Conservation (phyloP, 92 coral and sea anemone species). For the Umimayanthus chanpuru region DNA sequence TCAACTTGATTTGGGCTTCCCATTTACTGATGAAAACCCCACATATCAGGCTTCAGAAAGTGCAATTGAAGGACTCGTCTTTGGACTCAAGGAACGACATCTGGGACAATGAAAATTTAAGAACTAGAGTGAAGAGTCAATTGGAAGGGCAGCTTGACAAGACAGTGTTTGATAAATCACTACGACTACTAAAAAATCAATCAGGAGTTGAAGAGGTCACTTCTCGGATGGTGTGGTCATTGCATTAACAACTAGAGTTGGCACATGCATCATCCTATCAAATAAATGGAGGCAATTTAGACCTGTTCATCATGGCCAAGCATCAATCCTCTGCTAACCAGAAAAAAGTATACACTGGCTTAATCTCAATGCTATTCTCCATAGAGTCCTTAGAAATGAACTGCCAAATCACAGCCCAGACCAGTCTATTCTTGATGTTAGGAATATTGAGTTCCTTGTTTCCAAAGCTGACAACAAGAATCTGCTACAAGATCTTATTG, state of each 20-base stretch:
- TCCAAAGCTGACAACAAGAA: conserved; percentile 16
- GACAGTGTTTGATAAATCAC: not conserved
- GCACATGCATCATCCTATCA: conserved; percentile 40
- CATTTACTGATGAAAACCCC: not conserved
- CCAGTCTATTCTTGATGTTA: not conserved
- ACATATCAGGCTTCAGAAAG: conserved; percentile 10
- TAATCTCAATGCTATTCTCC: conserved; percentile 46
- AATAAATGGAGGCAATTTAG: conserved; percentile 58
- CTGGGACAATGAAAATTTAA: conserved; percentile 8
- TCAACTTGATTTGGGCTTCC: conserved; percentile 22
- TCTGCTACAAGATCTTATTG: conserved; percentile 38
- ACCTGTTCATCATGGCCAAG: conserved; percentile 43
- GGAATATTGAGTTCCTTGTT: conserved; percentile 2
- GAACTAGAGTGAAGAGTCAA: not conserved
- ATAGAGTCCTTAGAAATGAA: conserved; percentile 38
- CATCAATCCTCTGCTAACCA: conserved; percentile 46
- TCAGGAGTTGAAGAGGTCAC: not conserved
- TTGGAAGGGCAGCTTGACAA: not conserved
- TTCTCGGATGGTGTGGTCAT: not conserved
- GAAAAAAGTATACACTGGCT: conserved; percentile 65
- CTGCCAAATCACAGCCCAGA: conserved; percentile 35
- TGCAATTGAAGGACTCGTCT: conserved; percentile 7
- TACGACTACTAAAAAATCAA: not conserved
- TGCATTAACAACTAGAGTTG: not conserved
- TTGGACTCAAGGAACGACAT: conserved; percentile 3